phyloP scores from a whole-genome alignment of 2,113 vertebrate species.

The human region DNA sequence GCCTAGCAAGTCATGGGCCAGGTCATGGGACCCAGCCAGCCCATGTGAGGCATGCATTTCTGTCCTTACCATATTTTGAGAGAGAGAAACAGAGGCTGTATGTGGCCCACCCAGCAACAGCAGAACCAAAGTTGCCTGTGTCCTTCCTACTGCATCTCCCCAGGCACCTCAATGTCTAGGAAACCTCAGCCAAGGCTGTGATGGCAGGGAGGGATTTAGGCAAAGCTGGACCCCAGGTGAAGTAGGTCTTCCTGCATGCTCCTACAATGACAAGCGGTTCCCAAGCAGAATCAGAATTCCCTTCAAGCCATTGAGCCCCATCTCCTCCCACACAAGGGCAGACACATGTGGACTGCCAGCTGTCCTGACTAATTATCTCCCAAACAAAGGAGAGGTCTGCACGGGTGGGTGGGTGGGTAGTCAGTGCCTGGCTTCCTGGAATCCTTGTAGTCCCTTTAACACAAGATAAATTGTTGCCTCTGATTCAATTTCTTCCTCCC shows the following conservation, averaged over 20 bases:
- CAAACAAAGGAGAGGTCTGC: neutral
- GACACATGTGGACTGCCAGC: neutral
- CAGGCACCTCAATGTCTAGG: neutral
- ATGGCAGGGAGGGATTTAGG: neutral
- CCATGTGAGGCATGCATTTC: neutral
- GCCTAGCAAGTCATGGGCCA: neutral
- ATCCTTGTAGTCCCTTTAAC: conserved; percentile 51
- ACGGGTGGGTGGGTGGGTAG: neutral
- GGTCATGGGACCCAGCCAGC: neutral
- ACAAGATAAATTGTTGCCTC: conserved; percentile 73
- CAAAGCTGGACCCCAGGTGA: neutral
- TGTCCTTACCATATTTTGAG: neutral
- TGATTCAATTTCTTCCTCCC: conserved; percentile 65
- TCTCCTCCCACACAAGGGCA: neutral
- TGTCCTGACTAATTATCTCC: neutral
- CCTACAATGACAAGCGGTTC: neutral
- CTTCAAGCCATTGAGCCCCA: neutral
- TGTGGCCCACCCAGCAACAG: neutral
- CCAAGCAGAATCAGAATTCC: neutral
- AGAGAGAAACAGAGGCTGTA: neutral
- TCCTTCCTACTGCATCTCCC: neutral
- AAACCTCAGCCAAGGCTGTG: neutral
- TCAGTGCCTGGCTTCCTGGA: conserved; percentile 15
- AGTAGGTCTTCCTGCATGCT: neutral
- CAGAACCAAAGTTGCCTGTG: neutral